Conservation (phyloP, 2,888 invertebrate genomes). For the Drosophila pegasa region DNA sequence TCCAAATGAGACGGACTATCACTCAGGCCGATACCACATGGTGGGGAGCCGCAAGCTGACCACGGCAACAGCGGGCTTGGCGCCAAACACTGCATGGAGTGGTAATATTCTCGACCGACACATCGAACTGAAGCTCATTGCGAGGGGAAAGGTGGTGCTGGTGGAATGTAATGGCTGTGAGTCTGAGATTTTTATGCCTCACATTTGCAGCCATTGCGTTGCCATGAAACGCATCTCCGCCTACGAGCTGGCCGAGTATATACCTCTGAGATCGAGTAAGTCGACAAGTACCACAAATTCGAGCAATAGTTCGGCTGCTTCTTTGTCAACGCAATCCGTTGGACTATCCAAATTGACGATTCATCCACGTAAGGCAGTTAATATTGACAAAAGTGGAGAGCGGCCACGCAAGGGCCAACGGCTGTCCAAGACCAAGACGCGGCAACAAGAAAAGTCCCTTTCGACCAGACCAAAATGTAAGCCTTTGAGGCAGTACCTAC, state of each 20-base stretch:
- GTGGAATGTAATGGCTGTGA: conserved; percentile 61
- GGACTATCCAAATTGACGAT: conserved; percentile 16
- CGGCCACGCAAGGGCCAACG: not conserved
- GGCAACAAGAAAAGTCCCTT: not conserved
- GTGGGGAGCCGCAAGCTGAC: conserved; percentile 21
- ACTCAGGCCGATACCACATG: not conserved
- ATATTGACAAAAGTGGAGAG: not conserved
- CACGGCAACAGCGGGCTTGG: conserved; percentile 26
- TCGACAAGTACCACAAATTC: not conserved
- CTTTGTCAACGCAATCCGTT: conserved; percentile 15
- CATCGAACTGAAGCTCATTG: conserved; percentile 52
- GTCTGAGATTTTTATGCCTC: conserved; percentile 66
- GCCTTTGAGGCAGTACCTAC: not conserved
- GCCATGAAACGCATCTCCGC: conserved; percentile 62
- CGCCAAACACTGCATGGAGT: not conserved
- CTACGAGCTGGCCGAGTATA: conserved; percentile 30
- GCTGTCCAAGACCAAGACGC: not conserved
- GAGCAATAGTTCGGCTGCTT: not conserved
- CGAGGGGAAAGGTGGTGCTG: conserved; percentile 57
- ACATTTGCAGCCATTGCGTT: conserved; percentile 48
- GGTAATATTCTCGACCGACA: not conserved
- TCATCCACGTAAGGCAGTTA: not conserved
- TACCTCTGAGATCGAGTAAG: conserved; percentile 1
- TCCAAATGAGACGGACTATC: not conserved
- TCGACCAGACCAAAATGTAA: conserved; percentile 5